These are phyloP conservation scores for Tachycineta bicolor DNA, from an alignment of 2,113 vertebrate species.

Conservation along the genomic window DNA sequence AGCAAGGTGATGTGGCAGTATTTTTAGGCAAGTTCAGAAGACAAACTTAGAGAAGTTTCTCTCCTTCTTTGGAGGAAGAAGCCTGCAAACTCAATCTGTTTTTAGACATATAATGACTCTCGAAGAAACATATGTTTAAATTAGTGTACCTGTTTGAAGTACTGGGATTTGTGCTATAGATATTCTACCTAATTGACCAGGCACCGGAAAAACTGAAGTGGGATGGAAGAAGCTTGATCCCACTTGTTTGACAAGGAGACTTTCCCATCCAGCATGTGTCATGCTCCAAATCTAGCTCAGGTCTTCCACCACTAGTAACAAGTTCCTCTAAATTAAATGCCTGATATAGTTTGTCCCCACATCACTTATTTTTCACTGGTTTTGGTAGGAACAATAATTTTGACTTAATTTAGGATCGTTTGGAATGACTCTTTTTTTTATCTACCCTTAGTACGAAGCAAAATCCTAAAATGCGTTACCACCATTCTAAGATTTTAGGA, in stretches of 20 bases:
- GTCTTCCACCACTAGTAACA: neutral
- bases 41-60: neutral
- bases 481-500: neutral
- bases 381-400: neutral
- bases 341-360: neutral
- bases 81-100: neutral
- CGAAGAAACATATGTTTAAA: neutral
- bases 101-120: neutral
- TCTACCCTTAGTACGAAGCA: neutral
- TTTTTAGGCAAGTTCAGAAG: neutral
- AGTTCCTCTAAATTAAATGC: neutral
- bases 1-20: neutral
- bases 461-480: neutral
- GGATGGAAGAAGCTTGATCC: neutral
- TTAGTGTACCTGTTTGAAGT: neutral
- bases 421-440: neutral
- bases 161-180: neutral
- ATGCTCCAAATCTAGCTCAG: neutral
- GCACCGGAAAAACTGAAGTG: neutral
- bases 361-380: neutral
- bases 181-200: neutral
- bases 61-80: neutral
- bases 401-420: neutral
- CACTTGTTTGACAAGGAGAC: neutral
- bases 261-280: fast-evolving